Conservation (phyloP, 35 echinoderm and acorn worm genomes). For the Holothuria glaberrima region DNA sequence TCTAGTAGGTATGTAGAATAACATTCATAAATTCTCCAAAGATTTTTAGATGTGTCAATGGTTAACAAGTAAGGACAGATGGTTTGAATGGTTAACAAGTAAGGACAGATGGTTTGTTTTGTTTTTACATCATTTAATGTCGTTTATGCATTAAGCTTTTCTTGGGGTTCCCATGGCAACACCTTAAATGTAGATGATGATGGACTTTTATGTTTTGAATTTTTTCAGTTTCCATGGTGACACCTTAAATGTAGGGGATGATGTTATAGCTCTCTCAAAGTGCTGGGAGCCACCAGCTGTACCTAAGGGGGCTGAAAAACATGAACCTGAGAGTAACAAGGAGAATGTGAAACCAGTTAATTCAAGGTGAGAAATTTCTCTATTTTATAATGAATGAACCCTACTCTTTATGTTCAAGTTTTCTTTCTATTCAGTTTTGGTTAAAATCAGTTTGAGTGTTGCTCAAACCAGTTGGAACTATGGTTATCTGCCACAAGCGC, state of each 20-base stretch:
- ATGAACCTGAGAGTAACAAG: conserved; percentile 26
- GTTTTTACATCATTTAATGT: too few species aligned
- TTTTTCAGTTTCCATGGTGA: conserved; percentile 47
- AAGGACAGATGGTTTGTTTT: too few species aligned
- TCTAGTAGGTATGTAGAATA: conserved; percentile 27
- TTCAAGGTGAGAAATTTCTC: not conserved
- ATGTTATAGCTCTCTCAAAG: conserved; percentile 75
- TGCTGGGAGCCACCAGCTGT: conserved; percentile 72
- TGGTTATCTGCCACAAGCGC: not conserved
- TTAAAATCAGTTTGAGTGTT: too few species aligned
- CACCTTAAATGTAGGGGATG: conserved; percentile 64
- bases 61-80: too few species aligned
- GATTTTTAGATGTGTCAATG: too few species aligned
- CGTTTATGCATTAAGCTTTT: not conserved
- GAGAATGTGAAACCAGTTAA: not conserved
- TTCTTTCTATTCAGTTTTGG: too few species aligned
- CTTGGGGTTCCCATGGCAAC: conserved; percentile 37
- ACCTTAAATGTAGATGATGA: not conserved
- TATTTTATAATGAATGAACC: too few species aligned
- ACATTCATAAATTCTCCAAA: too few species aligned
- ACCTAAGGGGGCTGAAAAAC: conserved; percentile 14
- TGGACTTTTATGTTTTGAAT: not conserved
- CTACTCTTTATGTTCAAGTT: too few species aligned
- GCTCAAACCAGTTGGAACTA: too few species aligned
- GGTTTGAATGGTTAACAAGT: too few species aligned